Evolutionary conservation across 1,140 invertebrate genomes (phyloP), one percentile per base, ranked within the genome.

Genomic region (Oncopodura yosiiana): DNA sequence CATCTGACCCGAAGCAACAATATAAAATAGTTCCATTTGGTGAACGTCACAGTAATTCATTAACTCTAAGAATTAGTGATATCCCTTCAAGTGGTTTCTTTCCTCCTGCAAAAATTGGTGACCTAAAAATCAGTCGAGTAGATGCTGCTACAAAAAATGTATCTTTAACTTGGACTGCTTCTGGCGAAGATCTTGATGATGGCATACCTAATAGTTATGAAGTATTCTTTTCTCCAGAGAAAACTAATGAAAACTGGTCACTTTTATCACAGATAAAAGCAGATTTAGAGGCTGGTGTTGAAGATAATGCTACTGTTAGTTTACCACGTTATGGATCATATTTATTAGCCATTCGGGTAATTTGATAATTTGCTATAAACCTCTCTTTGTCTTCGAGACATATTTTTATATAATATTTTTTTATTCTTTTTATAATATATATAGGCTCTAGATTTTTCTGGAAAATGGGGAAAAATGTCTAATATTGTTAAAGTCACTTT

Each of bases 81-180:
- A 34, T 70, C 73, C 62, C 62, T 12, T 30, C 53, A 19, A 21
- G 53, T 14, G 59, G 59, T 24, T 56, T 44, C 29, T 64, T 61
- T 11, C 53, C 64, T 3, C 66, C 66, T 6, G 55, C 48, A 14
- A 44, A 62, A 56, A 60, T 68, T 37, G 74, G 73, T 11, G 75
- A 78, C 65, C 61, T 77, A 3, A 66, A 58, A 34, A 67, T 70
- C 0, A 63, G 66, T 29, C n/a, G 36, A n/a, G 45, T 60, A 3
- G 70, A 74, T 36, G 57, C 69, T 39, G 72, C 69, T 53, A 72
- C 71, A 2, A 60, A 68, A 39, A 58, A 52, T 36, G 37, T 59
- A 5, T 43, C 53, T 16, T 62, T 79, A 1, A 66, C 65, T 1
- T 79, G 77, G 77, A 77, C 75, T 3, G 72, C 76, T 12, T 76